Conservation (phyloP, 2,888 invertebrate genomes). For the Acleris cristana region DNA sequence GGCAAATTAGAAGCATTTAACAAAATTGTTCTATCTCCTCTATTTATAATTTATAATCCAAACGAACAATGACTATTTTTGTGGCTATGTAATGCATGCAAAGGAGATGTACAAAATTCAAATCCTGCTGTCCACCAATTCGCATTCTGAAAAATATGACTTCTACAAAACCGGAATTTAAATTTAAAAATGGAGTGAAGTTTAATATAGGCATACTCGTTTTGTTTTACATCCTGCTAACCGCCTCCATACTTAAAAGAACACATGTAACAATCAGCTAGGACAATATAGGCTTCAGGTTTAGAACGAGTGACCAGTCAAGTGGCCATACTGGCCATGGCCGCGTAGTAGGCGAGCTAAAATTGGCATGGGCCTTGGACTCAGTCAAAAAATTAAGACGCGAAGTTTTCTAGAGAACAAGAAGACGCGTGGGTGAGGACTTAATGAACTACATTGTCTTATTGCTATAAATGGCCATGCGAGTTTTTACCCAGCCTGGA, state of each 20-base stretch:
- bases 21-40: too few relatives aligned
- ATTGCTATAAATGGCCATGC: conserved; percentile 73
- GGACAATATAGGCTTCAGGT: conserved; percentile 21
- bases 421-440: conserved; percentile 62
- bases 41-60: too few relatives aligned
- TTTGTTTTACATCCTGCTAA: conserved; percentile 2
- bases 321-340: conserved; percentile 22
- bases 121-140: too few relatives aligned
- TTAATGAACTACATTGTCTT: conserved; percentile 80
- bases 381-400: conserved; percentile 43
- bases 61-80: too few relatives aligned
- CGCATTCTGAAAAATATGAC: too few relatives aligned
- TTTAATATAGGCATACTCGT: too few relatives aligned
- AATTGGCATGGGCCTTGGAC: conserved; percentile 43
- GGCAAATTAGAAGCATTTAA: too few relatives aligned
- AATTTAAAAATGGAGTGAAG: too few relatives aligned
- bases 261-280: conserved; percentile 19
- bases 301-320: conserved; percentile 17
- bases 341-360: conserved; percentile 14
- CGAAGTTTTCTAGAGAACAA: conserved; percentile 41
- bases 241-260: conserved; percentile 16
- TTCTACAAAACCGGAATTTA: too few relatives aligned
- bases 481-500: conserved; percentile 65
- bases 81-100: too few relatives aligned
- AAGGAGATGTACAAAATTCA: too few relatives aligned